These are phyloP conservation scores for Hermetia illucens DNA, from an alignment of 1,140 invertebrate species.

Conservation along the genomic window DNA sequence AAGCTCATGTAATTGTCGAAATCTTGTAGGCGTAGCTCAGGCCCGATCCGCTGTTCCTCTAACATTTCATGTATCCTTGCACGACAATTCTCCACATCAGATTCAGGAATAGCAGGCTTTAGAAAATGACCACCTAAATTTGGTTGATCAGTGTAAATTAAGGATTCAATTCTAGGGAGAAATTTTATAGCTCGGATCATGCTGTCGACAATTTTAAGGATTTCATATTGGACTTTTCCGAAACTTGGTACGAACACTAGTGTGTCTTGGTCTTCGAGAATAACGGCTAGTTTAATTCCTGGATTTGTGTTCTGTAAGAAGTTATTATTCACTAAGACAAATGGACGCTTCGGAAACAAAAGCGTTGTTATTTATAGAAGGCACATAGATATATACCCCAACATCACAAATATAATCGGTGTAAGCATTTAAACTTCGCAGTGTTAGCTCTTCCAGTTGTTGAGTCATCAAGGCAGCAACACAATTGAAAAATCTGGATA, in stretches of 20 bases:
- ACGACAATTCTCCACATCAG: slow-evolving; percentile 43
- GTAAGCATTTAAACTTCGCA: slow-evolving; percentile 68
- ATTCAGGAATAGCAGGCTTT: slow-evolving; percentile 52
- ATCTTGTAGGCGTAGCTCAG: slow-evolving; percentile 49
- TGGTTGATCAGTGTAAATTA: slow-evolving; percentile 21
- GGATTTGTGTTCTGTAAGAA: slow-evolving; percentile 44
- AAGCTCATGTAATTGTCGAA: slow-evolving; percentile 71
- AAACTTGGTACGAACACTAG: slow-evolving; percentile 72
- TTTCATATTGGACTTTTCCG: slow-evolving; percentile 49
- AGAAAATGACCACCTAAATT: slow-evolving; percentile 18
- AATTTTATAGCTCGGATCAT: slow-evolving; percentile 52
- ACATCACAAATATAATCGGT: slow-evolving; percentile 60
- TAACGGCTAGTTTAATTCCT: slow-evolving; percentile 59
- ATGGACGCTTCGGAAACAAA: slow-evolving; percentile 4
- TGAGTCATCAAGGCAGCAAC: slow-evolving; percentile 74
- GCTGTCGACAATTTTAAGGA: slow-evolving; percentile 55
- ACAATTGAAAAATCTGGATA: slow-evolving; percentile 69
- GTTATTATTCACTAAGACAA: slow-evolving; percentile 6
- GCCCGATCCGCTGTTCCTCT: slow-evolving; percentile 53
- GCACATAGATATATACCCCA: slow-evolving; percentile 38
- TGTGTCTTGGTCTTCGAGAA: slow-evolving; percentile 44
- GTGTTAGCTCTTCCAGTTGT: slow-evolving; percentile 62
- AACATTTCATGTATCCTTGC: slow-evolving; percentile 42
- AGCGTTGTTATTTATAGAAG: slow-evolving; percentile 6
- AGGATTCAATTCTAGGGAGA: slow-evolving; percentile 55